Evolutionary conservation across 2,113 vertebrate genomes (phyloP).

Genomic region (Scalopus aquaticus): DNA sequence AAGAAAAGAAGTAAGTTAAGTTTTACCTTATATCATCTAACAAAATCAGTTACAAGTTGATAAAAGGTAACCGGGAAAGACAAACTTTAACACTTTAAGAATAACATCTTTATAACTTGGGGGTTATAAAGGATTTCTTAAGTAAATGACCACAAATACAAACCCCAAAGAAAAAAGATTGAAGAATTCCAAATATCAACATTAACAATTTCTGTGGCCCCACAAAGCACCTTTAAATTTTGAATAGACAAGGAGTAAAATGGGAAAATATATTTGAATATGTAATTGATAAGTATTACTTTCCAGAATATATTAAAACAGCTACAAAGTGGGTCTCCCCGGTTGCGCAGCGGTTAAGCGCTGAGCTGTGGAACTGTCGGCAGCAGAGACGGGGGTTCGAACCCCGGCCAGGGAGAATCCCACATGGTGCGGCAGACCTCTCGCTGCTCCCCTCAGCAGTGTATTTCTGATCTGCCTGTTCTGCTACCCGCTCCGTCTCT

Average conservation of each 20-base stretch:
- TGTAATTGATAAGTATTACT: not conserved
- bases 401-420: too few relatives aligned
- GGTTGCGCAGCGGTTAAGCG: too few relatives aligned
- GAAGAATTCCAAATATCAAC: not conserved
- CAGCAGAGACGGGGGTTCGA: too few relatives aligned
- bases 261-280: not conserved
- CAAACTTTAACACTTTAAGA: not conserved
- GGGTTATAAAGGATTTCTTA: not conserved
- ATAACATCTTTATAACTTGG: not conserved
- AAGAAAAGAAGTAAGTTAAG: not conserved
- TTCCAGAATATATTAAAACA: not conserved
- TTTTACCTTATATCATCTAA: not conserved
- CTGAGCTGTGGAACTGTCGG: too few relatives aligned
- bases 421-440: too few relatives aligned
- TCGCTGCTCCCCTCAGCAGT: too few relatives aligned
- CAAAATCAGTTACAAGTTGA: not conserved
- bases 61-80: not conserved
- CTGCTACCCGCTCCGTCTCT: too few relatives aligned
- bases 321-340: not conserved
- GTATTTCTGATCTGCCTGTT: too few relatives aligned
- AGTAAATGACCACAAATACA: not conserved
- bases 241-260: not conserved
- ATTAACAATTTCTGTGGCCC: not conserved
- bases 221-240: not conserved
- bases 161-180: not conserved